phyloP scores from a whole-genome alignment of 2,888 invertebrate species.

The Hirtodrosophila confusa region DNA sequence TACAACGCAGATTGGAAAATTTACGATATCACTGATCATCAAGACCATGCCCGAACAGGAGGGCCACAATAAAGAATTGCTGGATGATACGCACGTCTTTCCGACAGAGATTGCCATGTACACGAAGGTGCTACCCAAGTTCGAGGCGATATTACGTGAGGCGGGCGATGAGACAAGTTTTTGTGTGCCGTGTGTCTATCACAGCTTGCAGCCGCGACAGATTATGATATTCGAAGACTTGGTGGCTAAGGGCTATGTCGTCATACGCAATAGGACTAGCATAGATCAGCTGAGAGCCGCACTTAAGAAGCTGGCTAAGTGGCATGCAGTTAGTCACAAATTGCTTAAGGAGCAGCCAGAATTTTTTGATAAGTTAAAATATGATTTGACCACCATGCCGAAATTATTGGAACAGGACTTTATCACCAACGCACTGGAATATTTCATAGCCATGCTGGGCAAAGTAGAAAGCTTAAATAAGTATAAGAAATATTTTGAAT shows the following conservation, averaged over 20 bases:
- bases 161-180: slow-evolving; percentile 53
- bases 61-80: slow-evolving; percentile 53
- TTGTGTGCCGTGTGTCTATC: slow-evolving; percentile 54
- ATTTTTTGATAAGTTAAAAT: slow-evolving; percentile 27
- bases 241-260: slow-evolving; percentile 42
- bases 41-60: slow-evolving; percentile 62
- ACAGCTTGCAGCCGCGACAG: slow-evolving; percentile 49
- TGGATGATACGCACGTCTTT: slow-evolving; percentile 43
- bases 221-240: slow-evolving; percentile 75
- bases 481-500: slow-evolving; percentile 59
- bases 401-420: slow-evolving; percentile 35
- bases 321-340: slow-evolving; percentile 84
- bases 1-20: not conserved
- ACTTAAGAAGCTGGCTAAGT: slow-evolving; percentile 82
- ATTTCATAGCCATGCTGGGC: slow-evolving; percentile 50
- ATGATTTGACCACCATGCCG: slow-evolving; percentile 36
- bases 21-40: slow-evolving; percentile 47
- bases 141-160: slow-evolving; percentile 53
- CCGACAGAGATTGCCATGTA: slow-evolving; percentile 75
- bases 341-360: slow-evolving; percentile 65
- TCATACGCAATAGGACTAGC: slow-evolving; percentile 71
- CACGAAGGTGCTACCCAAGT: slow-evolving; percentile 65
- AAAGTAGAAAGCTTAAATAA: slow-evolving; percentile 34
- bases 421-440: slow-evolving; percentile 32
- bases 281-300: slow-evolving; percentile 80